Base-by-base conservation (phyloP, 2,797 vertebrate species). In the Siniperca obscura region DNA sequence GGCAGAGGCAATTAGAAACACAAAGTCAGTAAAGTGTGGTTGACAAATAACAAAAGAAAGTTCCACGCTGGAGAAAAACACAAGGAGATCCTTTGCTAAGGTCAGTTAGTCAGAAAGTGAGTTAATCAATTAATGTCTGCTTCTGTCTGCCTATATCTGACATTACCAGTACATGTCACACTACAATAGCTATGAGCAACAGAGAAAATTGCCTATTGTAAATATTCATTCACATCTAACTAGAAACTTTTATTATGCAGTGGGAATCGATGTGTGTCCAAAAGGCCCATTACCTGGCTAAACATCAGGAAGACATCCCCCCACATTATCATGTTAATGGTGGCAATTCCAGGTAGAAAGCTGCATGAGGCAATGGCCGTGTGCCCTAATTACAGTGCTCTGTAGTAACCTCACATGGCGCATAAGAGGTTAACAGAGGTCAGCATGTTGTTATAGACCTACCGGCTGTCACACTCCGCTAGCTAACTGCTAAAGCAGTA, bases 331-430 rank as follows among this genome's bases (percentile, higher is more conserved):
- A 50, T 56, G 27, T 69, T 27, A 27, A 13, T 34, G 44, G 30
- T 11, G 44, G 21, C 10, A 42, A 42, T 65, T 82, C 38, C 25
- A 48, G 42, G 40, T 38, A 61, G 42, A 73, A 46, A 48, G 42
- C 46, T 17, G 5, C 19, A 46, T 40, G 53, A 66, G 27, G 62
- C 59, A 65, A 11, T 55, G 52, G 76, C 48, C 77, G 55, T 19
- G 27, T 77, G 42, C 21, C 44, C 75, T 22, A 27, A 36, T 83
- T 80, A 55, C 34, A 75, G 56, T 46, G 80, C 16, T 27, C 80
- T 82, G 3, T 34, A 7, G 76, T 86, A 79, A 86, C 84, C 87
- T 72, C 66, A 22, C 9, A 4, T 14, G 8, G 22, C 22, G 36
- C 16, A 13, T 36, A 21, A 7, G 0, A 12, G 36, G 13, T 27